These are phyloP conservation scores for Pteromalus puparum DNA, from an alignment of 1,140 invertebrate genomes.

Conservation along the genomic window DNA sequence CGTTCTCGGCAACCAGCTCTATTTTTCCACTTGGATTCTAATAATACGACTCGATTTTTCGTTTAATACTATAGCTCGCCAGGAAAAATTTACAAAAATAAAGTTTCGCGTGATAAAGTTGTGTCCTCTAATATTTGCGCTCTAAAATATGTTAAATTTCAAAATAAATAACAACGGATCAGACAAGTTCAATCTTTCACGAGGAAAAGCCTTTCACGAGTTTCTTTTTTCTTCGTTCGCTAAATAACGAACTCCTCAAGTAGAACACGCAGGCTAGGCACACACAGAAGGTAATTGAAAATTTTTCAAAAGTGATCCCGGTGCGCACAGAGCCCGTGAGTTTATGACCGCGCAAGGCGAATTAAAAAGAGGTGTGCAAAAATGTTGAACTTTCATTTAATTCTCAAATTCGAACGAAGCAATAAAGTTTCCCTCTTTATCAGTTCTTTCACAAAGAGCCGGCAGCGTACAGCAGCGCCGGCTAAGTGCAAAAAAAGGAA, in stretches of 20 bases:
- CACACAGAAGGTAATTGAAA: background rate
- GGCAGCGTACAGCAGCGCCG: background rate
- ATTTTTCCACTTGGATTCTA: no score
- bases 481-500: background rate
- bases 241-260: background rate
- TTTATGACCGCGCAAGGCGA: background rate
- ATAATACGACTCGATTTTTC: background rate
- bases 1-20: no score
- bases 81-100: background rate
- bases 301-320: background rate
- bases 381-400: conserved; percentile 1
- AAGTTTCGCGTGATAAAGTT: background rate
- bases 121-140: background rate
- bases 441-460: background rate
- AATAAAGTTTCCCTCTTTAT: conserved; percentile 15
- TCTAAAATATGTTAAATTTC: background rate
- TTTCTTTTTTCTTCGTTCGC: background rate
- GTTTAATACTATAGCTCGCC: background rate
- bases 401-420: background rate
- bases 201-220: background rate
- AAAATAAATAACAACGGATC: background rate
- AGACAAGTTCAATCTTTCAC: background rate
- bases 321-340: background rate
- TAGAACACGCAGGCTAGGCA: background rate
- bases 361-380: conserved; percentile 3